Base-by-base conservation (phyloP, 2,797 vertebrate genomes). In the Corythornis leucogaster region DNA sequence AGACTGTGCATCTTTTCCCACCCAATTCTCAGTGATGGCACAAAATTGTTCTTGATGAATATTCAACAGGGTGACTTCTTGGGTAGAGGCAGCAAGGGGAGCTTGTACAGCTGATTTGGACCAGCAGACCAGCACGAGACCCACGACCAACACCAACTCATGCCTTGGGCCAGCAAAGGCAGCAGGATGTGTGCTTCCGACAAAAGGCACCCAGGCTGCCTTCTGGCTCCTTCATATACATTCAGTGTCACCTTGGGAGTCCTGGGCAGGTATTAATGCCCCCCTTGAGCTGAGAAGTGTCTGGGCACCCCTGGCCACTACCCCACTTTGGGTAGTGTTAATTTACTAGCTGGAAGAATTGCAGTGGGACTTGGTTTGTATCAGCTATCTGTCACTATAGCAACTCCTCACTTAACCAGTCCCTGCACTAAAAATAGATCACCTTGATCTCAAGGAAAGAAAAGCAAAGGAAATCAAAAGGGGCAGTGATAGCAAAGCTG, bases 351-450 rank as follows among this genome's bases (percentile, higher is more conserved):
- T 15, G 12, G 12, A 77, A 90, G 92, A 96, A 51, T 42, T 67
- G 30, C 61, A 78, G 80, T 61, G 63, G 92, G 92, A 76, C 89
- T 94, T 28, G n/a, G 94, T 96, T 95, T 95, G 95, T 96, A 89
- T 96, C 94, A 92, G 94, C 95, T 92, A 89, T 63, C 91, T 76
- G 96, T 98, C 92, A 45, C 97, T 97, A 97, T 98, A 96, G 97
- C 97, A 98, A 97, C 97, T 77, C 84, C 92, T 93, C 92, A 78
- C 92, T 96, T 80, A 81, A 96, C 84, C 94, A 95, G 90, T 54
- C 67, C 92, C 66, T n/a, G 24, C 40, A 40, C 97, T 97, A 98
- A 98, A 98, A 97, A 98, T 98, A 98, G 94, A 96, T 96, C 95
- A 96, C 96, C 97, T 97, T 97, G 96, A 94, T 96, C 96, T 94